A percentile compares a stretch with the other conserved stretches of the same genome.
Conservation (phyloP, 2,888 invertebrate species). For the Limnephilus auricula region DNA sequence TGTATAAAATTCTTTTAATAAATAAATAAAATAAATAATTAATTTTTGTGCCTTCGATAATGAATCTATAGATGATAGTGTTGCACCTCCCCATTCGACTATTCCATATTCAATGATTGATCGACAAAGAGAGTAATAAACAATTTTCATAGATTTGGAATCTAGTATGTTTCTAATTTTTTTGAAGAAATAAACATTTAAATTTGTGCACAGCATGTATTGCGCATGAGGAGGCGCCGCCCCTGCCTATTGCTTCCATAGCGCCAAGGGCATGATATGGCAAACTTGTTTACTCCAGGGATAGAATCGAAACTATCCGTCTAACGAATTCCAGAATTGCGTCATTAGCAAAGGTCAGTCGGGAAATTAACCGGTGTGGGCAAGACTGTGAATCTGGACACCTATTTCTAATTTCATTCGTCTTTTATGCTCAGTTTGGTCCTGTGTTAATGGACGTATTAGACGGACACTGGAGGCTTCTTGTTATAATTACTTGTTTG, state of each 20-base stretch:
- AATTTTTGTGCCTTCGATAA: too few relatives aligned
- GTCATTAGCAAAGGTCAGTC: not conserved
- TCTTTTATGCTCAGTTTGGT: not conserved
- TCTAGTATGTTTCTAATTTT: too few relatives aligned
- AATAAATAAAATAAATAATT: too few relatives aligned
- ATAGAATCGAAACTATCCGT: not conserved
- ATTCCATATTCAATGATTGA: too few relatives aligned
- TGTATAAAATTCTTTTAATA: too few relatives aligned
- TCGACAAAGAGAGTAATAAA: too few relatives aligned
- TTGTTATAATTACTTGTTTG: not conserved
- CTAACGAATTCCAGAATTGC: not conserved
- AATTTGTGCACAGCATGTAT: not conserved
- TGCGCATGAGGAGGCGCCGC: not conserved
- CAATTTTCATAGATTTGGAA: too few relatives aligned
- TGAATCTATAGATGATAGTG: too few relatives aligned
- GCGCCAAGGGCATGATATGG: not conserved
- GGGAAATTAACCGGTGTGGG: not conserved
- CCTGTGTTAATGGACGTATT: not conserved
- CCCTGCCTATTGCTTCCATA: not conserved
- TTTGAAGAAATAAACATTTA: too few relatives aligned
- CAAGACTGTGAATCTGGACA: not conserved
- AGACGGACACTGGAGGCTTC: not conserved
- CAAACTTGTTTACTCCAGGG: not conserved
- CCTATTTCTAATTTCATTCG: not conserved
- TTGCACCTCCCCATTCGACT: too few relatives aligned